Evolutionary conservation across 2,113 vertebrate species (phyloP), one percentile per base, ranked within the genome.

Genomic region (Clarias macrocephalus): DNA sequence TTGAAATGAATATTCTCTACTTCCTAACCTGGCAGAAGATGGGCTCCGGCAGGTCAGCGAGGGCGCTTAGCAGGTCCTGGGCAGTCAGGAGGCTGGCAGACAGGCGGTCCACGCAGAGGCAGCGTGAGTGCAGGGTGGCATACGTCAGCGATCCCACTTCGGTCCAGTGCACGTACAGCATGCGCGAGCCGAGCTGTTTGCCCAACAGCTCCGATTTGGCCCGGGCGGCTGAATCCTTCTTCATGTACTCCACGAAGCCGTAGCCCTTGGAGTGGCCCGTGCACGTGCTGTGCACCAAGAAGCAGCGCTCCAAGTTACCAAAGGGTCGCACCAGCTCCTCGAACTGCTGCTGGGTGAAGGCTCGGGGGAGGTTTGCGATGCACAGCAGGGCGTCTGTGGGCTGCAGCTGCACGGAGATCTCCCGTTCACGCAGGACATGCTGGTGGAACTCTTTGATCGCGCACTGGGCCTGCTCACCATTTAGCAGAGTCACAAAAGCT

Each of bases 171-270:
- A 98, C 97, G 0, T 99, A 99, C 30, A 99, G 95, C 76, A 96
- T 97, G 70, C 97, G 95, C 0, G 96, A 96, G 25, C 97, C 97
- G 88, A 99, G 93, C 11, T 97, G 97, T 90, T 96, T 97, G 5
- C 97, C 97, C 75, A 98, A 89, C 13, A 99, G 93, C 89, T 98
- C 97, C 0, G 97, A 97, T 90, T 98, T 99, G 62, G 98, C 98
- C 0, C 97, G 90, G 84, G 97, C 97, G 0, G 98, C 98, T 0
- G 97, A 97, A 90, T 99, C 98, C 91, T 98, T 99, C 90, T 99
- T 99, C 98, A 99, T 99, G 90, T 97, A 99, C 90, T 99, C 98
- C 25, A 97, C 98, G 0, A 99, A 99, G 65, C 98, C 98, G 0
- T 99, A 99, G 37, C 97, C 97, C 88, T 99, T 98, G 30, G 98